phyloP scores from a whole-genome alignment of 2,113 vertebrate genomes.

The Ptychochromis oligacanthus region DNA sequence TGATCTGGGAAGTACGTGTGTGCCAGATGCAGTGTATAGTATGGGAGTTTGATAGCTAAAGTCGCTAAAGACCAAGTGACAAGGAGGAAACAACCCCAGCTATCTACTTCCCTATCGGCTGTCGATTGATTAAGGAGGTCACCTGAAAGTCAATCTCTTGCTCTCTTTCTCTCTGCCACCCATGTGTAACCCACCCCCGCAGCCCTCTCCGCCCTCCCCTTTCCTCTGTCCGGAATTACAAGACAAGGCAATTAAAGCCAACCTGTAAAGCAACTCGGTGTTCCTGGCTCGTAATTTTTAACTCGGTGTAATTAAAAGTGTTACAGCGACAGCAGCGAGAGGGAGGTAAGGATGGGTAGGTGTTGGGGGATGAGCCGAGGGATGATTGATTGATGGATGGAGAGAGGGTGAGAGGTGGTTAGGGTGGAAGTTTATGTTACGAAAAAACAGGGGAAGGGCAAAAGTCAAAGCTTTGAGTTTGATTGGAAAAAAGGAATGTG shows the following conservation, averaged over 20 bases:
- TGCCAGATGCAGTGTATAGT: neutral
- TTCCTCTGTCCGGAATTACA: slow-evolving; percentile 69
- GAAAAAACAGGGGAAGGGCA: slow-evolving; percentile 31
- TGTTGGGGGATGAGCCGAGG: slow-evolving; percentile 11
- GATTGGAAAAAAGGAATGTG: slow-evolving; percentile 45
- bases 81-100: slow-evolving; percentile 26
- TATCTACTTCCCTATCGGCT: slow-evolving; percentile 64
- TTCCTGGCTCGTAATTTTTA: slow-evolving; percentile 76
- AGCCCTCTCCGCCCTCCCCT: neutral
- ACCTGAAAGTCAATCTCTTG: slow-evolving; percentile 74
- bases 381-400: slow-evolving; percentile 54
- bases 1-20: neutral
- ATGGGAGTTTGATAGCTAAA: neutral
- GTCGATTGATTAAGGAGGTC: slow-evolving; percentile 79
- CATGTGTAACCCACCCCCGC: slow-evolving; percentile 24
- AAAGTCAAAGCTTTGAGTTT: slow-evolving; percentile 42
- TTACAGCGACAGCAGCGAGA: slow-evolving; percentile 54
- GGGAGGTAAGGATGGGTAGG: slow-evolving; percentile 30
- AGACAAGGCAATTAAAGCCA: slow-evolving; percentile 74
- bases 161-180: neutral
- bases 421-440: neutral
- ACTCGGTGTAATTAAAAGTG: slow-evolving; percentile 78
- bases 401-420: neutral
- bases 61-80: neutral
- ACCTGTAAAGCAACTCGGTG: slow-evolving; percentile 63